Percentiles rank a stretch among this genome's conserved stretches.
Conservation (phyloP, 2,113 vertebrate species). For the Platysternon megacephalum region DNA sequence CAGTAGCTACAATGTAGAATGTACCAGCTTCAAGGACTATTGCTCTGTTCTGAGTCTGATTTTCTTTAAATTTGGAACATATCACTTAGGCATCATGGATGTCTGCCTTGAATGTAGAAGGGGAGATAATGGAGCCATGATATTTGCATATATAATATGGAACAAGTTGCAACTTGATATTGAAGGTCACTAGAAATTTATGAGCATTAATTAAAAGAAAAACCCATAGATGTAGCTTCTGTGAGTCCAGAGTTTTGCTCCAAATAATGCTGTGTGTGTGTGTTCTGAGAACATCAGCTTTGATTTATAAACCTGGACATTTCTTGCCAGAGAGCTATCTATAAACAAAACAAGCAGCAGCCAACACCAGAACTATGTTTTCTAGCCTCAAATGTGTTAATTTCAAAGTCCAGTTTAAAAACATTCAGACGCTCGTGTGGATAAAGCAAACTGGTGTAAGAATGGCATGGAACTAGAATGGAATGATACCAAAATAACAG, state of each 20-base stretch:
- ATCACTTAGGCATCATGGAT: background rate
- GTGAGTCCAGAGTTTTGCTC: background rate
- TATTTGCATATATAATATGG: background rate
- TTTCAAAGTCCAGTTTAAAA: slow-evolving; percentile 42
- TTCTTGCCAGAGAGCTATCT: slow-evolving; percentile 42
- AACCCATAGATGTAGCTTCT: background rate
- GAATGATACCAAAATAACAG: slow-evolving; percentile 12
- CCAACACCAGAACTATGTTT: slow-evolving; percentile 40
- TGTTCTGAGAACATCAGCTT: slow-evolving; percentile 19
- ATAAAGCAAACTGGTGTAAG: slow-evolving; percentile 41
- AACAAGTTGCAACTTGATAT: background rate
- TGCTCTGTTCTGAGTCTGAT: background rate
- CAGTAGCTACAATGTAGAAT: background rate
- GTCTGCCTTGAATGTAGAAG: background rate
- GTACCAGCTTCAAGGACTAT: background rate
- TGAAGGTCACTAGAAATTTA: background rate
- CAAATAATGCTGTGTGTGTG: background rate
- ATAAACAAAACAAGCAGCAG: slow-evolving; percentile 46
- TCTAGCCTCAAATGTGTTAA: slow-evolving; percentile 36
- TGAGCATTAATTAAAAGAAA: background rate
- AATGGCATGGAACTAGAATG: slow-evolving; percentile 8
- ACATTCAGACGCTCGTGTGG: slow-evolving; percentile 30
- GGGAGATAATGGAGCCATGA: background rate
- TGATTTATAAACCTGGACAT: slow-evolving; percentile 38
- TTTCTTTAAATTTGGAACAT: background rate